phyloP scores from a whole-genome alignment of 2,113 vertebrate species.

The Sterrhoptilus dennistouni region DNA sequence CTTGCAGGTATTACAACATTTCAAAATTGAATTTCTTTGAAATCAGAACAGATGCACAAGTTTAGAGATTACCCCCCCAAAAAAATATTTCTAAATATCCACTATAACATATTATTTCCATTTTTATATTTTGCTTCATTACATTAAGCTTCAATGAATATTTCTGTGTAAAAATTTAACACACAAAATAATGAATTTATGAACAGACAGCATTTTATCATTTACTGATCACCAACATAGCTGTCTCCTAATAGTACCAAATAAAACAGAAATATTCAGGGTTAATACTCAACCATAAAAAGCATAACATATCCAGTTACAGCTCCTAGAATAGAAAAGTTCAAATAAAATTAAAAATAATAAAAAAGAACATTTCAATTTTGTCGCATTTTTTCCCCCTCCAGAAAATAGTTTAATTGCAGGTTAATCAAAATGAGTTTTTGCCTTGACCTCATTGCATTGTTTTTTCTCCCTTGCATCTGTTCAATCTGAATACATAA shows the following conservation, averaged over 20 bases:
- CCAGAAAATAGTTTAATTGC: not conserved
- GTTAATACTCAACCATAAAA: not conserved
- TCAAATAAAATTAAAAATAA: not conserved
- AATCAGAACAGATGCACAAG: conserved; percentile 42
- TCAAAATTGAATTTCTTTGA: not conserved
- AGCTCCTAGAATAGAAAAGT: not conserved
- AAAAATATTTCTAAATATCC: not conserved
- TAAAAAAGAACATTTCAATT: not conserved
- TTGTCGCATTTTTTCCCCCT: not conserved
- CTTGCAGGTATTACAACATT: conserved; percentile 38
- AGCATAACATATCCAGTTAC: not conserved
- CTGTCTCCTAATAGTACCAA: not conserved
- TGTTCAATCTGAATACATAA: not conserved
- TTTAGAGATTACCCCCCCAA: not conserved
- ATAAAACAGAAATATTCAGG: not conserved
- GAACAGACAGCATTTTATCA: not conserved
- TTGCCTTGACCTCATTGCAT: not conserved
- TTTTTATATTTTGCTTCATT: not conserved
- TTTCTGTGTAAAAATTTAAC: not conserved
- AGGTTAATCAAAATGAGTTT: not conserved
- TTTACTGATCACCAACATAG: not conserved
- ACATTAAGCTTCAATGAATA: not conserved
- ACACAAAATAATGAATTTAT: not conserved
- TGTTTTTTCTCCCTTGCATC: not conserved
- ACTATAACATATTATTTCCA: not conserved